A percentile compares a stretch with the other conserved stretches of the same genome.
These are phyloP conservation scores for Onychomys torridus DNA, from an alignment of 2,797 vertebrate species.

Conservation along the genomic window DNA sequence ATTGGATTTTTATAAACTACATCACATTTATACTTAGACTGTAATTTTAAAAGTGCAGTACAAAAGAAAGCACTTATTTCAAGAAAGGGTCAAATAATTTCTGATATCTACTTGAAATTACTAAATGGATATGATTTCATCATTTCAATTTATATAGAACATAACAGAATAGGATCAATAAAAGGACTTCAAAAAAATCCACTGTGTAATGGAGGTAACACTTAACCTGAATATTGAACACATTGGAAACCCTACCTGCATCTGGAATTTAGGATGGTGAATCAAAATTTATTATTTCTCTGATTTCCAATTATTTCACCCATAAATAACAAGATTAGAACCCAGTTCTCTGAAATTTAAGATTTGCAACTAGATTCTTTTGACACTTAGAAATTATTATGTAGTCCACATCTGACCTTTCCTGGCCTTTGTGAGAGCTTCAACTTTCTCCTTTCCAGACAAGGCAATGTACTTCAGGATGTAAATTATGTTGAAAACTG, in stretches of 20 bases:
- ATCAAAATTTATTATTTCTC: background rate
- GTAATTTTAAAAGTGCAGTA: slow-evolving; percentile 69
- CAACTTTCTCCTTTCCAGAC: slow-evolving; percentile 2
- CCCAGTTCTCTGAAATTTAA: background rate
- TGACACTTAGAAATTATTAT: slow-evolving; percentile 41
- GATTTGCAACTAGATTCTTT: slow-evolving; percentile 34
- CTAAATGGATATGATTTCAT: slow-evolving; percentile 36
- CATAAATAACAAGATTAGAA: background rate
- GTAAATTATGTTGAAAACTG: background rate
- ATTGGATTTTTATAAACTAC: slow-evolving; percentile 72
- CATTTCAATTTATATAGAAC: slow-evolving; percentile 58
- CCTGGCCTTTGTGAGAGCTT: background rate
- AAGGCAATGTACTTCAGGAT: background rate
- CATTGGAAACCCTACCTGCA: background rate
- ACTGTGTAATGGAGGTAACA: slow-evolving; percentile 14
- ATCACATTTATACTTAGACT: slow-evolving; percentile 63
- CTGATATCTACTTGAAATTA: slow-evolving; percentile 51
- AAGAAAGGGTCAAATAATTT: slow-evolving; percentile 65
- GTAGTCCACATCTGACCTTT: background rate
- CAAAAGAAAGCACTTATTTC: slow-evolving; percentile 64
- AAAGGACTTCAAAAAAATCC: background rate
- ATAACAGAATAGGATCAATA: slow-evolving; percentile 51
- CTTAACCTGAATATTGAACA: slow-evolving; percentile 42
- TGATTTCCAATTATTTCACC: slow-evolving; percentile 46
- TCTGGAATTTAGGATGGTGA: slow-evolving; percentile 37